Evolutionary conservation across 2,888 invertebrate species (phyloP).

Genomic region (Nasonovia ribisnigri): DNA sequence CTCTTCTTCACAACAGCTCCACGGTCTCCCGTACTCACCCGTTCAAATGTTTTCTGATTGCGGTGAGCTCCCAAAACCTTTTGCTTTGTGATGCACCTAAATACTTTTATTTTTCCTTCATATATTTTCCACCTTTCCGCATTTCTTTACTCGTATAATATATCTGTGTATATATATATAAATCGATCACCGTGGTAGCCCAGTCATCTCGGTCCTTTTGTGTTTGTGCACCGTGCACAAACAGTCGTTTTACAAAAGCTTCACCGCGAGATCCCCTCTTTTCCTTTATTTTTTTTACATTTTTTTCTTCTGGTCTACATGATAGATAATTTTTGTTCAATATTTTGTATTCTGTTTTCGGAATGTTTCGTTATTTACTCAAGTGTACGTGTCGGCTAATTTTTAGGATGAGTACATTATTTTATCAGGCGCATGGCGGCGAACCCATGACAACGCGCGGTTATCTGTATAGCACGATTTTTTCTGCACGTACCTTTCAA

Average conservation of each 20-base stretch:
- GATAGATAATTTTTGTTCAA: not conserved
- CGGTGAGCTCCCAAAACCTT: constrained; percentile 34
- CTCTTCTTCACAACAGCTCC: not conserved
- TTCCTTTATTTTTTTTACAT: constrained; percentile 28
- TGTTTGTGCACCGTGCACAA: constrained; percentile 55
- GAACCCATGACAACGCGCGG: not conserved
- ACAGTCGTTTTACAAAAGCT: constrained; percentile 52
- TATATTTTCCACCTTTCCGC: not conserved
- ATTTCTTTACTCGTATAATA: constrained; percentile 29
- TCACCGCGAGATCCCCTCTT: not conserved
- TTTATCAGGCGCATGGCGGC: not conserved
- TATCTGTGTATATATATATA: not conserved
- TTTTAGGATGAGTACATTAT: not conserved
- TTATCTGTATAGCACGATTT: not conserved
- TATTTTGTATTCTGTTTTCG: constrained; percentile 11
- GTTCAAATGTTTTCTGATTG: constrained; percentile 53
- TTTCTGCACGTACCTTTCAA: not conserved
- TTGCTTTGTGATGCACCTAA: constrained; percentile 28
- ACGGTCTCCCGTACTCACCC: not conserved
- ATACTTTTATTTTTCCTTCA: constrained; percentile 52
- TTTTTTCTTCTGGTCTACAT: not conserved
- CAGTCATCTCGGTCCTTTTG: constrained; percentile 43
- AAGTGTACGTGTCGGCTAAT: not conserved
- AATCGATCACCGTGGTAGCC: constrained; percentile 29
- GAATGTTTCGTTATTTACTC: not conserved